These are phyloP conservation scores for Polyergus mexicanus DNA, from an alignment of 1,140 invertebrate genomes.

Conservation along the genomic window DNA sequence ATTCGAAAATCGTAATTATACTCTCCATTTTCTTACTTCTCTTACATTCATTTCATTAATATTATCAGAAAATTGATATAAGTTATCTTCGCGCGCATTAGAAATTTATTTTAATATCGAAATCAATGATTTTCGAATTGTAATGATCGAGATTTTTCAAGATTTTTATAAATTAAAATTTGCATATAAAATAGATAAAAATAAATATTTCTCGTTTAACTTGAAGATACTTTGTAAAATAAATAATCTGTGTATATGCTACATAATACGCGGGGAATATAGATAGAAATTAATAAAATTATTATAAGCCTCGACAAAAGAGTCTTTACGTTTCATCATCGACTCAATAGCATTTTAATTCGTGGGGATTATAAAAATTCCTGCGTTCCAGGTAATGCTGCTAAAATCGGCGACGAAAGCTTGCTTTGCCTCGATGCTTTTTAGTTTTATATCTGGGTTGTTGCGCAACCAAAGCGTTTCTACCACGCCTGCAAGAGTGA, in stretches of 20 bases:
- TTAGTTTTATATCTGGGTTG: conserved; percentile 16
- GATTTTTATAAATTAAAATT: not conserved
- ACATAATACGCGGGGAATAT: not conserved
- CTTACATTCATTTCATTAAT: not conserved
- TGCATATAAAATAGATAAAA: not conserved
- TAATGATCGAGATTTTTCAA: not conserved
- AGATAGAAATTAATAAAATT: conserved; percentile 1
- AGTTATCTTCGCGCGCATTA: not conserved
- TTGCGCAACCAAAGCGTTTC: conserved; percentile 3
- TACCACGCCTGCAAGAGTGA: conserved; percentile 4
- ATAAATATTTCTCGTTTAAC: not conserved
- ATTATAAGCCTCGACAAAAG: not conserved
- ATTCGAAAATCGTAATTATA: conserved; percentile 23
- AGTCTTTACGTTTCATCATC: conserved; percentile 16
- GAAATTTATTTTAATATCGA: conserved; percentile 6
- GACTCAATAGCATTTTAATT: conserved; percentile 34
- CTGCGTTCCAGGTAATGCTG: not conserved
- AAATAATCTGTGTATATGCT: not conserved
- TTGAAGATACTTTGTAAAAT: not conserved
- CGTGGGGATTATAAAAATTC: conserved; percentile 2
- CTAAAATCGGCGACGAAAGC: not conserved
- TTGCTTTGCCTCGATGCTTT: conserved; percentile 4
- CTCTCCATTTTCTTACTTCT: not conserved
- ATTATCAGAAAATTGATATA: not conserved
- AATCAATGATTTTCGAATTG: not conserved